Evolutionary conservation across 1,140 invertebrate genomes (phyloP).

Genomic region (Asbolus verrucosus): DNA sequence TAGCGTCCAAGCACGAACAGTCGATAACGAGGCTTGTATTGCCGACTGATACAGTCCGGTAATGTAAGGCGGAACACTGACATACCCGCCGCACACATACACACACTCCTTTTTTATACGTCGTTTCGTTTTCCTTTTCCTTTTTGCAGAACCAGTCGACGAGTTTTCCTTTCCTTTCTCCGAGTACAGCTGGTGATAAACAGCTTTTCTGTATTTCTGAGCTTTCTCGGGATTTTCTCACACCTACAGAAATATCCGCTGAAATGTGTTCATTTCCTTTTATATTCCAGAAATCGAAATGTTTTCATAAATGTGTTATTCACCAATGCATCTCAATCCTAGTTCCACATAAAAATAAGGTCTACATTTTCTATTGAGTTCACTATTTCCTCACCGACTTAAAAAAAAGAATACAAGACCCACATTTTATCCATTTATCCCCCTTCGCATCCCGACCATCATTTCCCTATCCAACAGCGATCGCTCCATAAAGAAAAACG

Average conservation of each 20-base stretch:
- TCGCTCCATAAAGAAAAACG: not conserved
- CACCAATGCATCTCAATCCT: constrained; percentile 43
- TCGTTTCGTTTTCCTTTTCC: constrained; percentile 6
- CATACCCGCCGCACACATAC: constrained; percentile 24
- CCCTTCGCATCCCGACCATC: too few relatives aligned
- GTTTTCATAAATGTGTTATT: constrained; percentile 50
- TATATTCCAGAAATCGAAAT: constrained; percentile 52
- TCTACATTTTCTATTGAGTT: constrained; percentile 31
- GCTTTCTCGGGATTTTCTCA: constrained; percentile 53
- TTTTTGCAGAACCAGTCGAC: constrained; percentile 3
- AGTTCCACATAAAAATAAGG: constrained; percentile 41
- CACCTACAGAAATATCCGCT: constrained; percentile 46
- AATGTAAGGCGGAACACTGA: constrained; percentile 46
- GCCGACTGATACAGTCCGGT: constrained; percentile 53
- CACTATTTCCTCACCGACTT: constrained; percentile 14
- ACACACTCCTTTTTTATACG: constrained; percentile 12
- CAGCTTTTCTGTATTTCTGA: constrained; percentile 50
- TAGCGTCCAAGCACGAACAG: constrained; percentile 58
- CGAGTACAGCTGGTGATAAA: constrained; percentile 45
- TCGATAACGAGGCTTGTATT: constrained; percentile 54
- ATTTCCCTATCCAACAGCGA: too few relatives aligned
- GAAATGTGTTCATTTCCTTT: constrained; percentile 54
- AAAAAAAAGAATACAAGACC: not conserved
- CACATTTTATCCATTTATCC: too few relatives aligned
- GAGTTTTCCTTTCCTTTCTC: constrained; percentile 30